Evolutionary conservation across 2,888 invertebrate species (phyloP), one percentile per base, ranked within the genome.

Genomic region (Tachina fera): DNA sequence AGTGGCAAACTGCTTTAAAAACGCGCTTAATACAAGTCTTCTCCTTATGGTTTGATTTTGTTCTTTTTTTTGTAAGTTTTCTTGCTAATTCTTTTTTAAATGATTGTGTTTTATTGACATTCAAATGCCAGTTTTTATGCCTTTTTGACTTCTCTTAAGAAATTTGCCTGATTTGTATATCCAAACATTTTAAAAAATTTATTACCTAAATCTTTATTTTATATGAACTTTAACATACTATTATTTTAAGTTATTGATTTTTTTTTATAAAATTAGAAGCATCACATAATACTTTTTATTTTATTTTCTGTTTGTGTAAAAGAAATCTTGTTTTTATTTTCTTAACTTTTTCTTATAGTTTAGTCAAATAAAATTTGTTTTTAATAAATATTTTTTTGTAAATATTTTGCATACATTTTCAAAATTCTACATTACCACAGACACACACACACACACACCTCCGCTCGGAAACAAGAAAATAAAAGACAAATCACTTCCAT

Each of bases 41-140:
- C 86, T 86, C 86, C 79, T 86, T 80, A 83, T 86, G 86, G 78
- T 86, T 86, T 86, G 86, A 83, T 86, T 83, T 80, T 75, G 41
- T 75, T 83, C 10, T 60, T 61, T 41, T 47, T 70, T 56, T 43
- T 63, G 47, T 39, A 56, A 43, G 14, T 72, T 47, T 53, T 68
- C 31, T 49, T 45, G 3, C 39, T 63, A 49, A 43, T 49, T 16
- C 16, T 60, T 79, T 41, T 43, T 67, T 74, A 14, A 45, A 45
- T 75, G n/a, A 72, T 60, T 80, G 49, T 80, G 80, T 74, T 58
- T 58, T 74, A 56, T 63, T 78, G 45, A 19, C 22, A 60, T 60
- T 82, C 65, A 65, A 65, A 71, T 78, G 83, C 83, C 83, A 83
- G 83, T 78, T 72, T 43, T 51, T 77, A 72, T 72, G 53, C 77